Evolutionary conservation across 1,140 invertebrate genomes (phyloP), one percentile per base, ranked within the genome.

Genomic region (Drosophila pectinifera): DNA sequence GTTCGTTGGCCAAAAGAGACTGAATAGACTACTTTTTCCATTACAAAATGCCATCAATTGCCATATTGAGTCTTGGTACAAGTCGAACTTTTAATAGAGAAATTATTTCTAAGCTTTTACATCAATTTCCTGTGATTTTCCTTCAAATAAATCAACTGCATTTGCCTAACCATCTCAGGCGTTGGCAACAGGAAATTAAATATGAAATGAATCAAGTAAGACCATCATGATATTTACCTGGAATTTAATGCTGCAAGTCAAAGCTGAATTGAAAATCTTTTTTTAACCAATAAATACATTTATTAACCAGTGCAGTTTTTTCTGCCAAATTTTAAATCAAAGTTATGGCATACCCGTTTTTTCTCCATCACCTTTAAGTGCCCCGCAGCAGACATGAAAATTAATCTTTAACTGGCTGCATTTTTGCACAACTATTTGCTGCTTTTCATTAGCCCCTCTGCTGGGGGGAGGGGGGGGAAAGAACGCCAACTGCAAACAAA

Each of bases 81-180:
- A 64, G 31, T 28, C n/a, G 11, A 41, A 53, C n/a, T 36, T 4
- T 58, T 62, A 57, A 63, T 63, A 43, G 26, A 26, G 31, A 64
- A 64, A 26, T 34, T 31, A 18, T 18, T 34, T 26, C 39, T 5
- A 28, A 43, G 34, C 18, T 43, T 53, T 38, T 31, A 34, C 18
- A 39, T 68, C 48, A 46, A 68, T 69, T 69, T 70, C 41, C 67
- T 68, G 63, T 39, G 18, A 20, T 18, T 38, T 38, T 56, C 7
- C 7, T 31, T 43, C 5, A 4, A 18, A 53, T 68, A 70, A 70
- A 70, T 70, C 49, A 46, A 45, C 4, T 31, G 36, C 63, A 42
- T 18, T 28, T 36, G 13, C 45, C 43, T 31, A 61, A 45, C 42
- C 63, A 18, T 59, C 18, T 10, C 34, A 28, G 53, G 22, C 13